Base-by-base conservation (phyloP, 2,113 vertebrate species). In the Euleptes europaea region DNA sequence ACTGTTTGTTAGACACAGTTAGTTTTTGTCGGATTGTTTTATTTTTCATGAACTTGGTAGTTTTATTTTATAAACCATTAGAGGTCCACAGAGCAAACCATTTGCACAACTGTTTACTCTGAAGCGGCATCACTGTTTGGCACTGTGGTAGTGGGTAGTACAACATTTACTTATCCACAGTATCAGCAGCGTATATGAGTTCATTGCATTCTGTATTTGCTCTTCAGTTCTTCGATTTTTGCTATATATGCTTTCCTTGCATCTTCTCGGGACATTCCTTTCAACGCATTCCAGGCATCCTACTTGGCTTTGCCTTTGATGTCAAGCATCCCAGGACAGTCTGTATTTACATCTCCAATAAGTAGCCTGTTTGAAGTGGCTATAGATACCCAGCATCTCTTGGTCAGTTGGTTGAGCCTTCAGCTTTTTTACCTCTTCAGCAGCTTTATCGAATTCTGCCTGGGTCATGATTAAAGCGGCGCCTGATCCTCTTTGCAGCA, bases 221-320 rank as follows among this genome's bases (percentile, higher is more conserved):
- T 90, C 90, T 99, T 98, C 47, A 99, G 89, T 86, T 98, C 96
- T 88, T 97, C 97, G 73, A 98, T 98, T 93, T 98, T 97, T n/a
- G 81, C 89, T 86, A 99, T 26, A 54, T 99, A 99, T 33, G 96
- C 95, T 84, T 96, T 97, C 96, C 97, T 96, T 88, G 98, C 97
- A 2, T 96, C 96, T 81, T 98, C 98, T 80, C 97, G 98, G 92
- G 96, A 96, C 89, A 91, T 97, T 57, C 98, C 98, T 98, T 98
- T 98, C 91, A 97, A 92, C 13, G 92, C 89, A 26, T 94, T 96
- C 98, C 98, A 99, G 69, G 97, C 96, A 75, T 99, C 98, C 98
- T 98, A 99, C 90, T 99, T 99, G 69, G 97, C 97, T 94, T 99
- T 99, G 57, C 98, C 98, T 89, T 98, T 97, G 90, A 99, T 97